Conservation (phyloP, 2,797 vertebrate species). For the Pogonophryne albipinna region DNA sequence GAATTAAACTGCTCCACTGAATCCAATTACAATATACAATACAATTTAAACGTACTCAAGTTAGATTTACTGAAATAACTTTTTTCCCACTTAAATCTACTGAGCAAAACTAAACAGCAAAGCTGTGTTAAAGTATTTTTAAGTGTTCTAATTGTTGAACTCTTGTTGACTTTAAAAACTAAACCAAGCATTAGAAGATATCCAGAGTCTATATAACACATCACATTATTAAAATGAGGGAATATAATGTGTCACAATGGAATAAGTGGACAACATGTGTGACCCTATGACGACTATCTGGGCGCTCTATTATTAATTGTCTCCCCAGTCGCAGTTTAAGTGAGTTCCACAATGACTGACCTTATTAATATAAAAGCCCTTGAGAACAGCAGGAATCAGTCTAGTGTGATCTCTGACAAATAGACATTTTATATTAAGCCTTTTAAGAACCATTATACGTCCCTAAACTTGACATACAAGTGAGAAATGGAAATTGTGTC, state of each 20-base stretch:
- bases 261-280: neutral
- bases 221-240: neutral
- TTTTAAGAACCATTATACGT: neutral
- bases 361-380: conserved; percentile 6
- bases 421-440: neutral
- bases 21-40: neutral
- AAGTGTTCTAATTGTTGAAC: too few species aligned
- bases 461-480: neutral
- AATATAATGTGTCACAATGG: neutral
- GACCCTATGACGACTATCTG: neutral
- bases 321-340: conserved; percentile 7
- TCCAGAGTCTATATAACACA: neutral
- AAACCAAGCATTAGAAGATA: too few species aligned
- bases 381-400: conserved; percentile 15
- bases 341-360: conserved; percentile 6
- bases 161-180: too few species aligned
- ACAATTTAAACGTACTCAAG: neutral
- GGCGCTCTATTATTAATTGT: neutral
- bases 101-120: conserved; percentile 10
- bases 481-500: neutral
- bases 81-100: conserved; percentile 1
- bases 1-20: neutral
- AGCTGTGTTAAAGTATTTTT: conserved; percentile 4
- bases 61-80: neutral
- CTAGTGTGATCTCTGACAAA: neutral